Evolutionary conservation across 64 coral and sea anemone genomes (phyloP), one percentile per base, ranked within the genome.

Genomic region (Montipora sp.): DNA sequence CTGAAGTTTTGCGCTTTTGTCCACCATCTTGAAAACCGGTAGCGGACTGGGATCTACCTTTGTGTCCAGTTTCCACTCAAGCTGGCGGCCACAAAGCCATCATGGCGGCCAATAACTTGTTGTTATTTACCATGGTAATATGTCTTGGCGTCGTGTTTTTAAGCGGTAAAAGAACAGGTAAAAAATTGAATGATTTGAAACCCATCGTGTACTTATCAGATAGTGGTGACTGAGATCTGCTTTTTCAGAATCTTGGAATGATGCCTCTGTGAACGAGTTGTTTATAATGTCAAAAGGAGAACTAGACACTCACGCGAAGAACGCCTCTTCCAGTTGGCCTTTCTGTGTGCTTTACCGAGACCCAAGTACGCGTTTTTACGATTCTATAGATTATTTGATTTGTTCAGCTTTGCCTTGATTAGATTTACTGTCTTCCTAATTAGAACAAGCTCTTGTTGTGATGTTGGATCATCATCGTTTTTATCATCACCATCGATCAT

Each of bases 291-390:
- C 82, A 4, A 85, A 85, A 72, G 82, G 71, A 5, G 82, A 69
- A 0, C 46, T 85, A 3, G 65, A 85, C 21, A 85, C 7, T 48
- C 16, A 22, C 16, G 6, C 45, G 45, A 85, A 71, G 68, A 72
- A 72, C 48, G 7, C 16, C 61, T n/a, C 61, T 24, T 49, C 57
- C 48, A 60, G 84, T 24, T 83, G 80, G 80, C 90, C 90, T 15
- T n/a, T 92, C 16, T 92, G 90, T 68, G 72, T 92, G 3, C 23
- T 84, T 63, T 92, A 78, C 48, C 84, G 82, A 92, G 59, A 83
- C 75, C 74, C 72, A 71, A 48, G 82, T 85, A 24, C 68, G 82
- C 51, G 18, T 13, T 59, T 59, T 59, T 21, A 8, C 59, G 53
- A 59, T 22, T 7, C 51, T 81, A 43, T 36, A 8, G 14, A 36